Evolutionary conservation across 2,113 vertebrate species (phyloP).

Genomic region (Rafetus swinhoei): DNA sequence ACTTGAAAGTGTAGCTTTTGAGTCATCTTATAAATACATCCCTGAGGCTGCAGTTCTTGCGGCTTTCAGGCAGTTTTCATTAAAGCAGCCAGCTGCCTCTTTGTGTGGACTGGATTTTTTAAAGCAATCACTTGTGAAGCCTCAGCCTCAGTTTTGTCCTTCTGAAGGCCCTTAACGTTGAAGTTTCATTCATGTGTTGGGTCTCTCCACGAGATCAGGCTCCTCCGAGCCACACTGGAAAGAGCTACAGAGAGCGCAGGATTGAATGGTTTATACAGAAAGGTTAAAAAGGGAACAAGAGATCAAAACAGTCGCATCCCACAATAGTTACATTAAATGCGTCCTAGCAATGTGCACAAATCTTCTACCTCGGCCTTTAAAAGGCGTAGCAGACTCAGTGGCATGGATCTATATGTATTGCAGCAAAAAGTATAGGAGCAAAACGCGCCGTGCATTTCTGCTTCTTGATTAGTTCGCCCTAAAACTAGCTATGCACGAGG

Average conservation of each 20-base stretch:
- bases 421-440: conserved; percentile 58
- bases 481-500: conserved; percentile 44
- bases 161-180: conserved; percentile 80
- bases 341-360: conserved; percentile 60
- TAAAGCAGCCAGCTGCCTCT: conserved; percentile 83
- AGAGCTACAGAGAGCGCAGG: conserved; percentile 62
- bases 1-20: conserved; percentile 79
- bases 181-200: conserved; percentile 77
- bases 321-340: conserved; percentile 74
- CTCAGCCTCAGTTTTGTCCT: conserved; percentile 79
- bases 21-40: conserved; percentile 78
- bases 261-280: conserved; percentile 67
- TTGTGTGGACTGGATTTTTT: conserved; percentile 79
- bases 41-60: conserved; percentile 75
- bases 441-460: conserved; percentile 45
- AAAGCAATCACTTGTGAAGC: conserved; percentile 78
- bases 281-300: conserved; percentile 74
- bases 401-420: conserved; percentile 56
- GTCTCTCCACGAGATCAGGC: conserved; percentile 64
- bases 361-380: conserved; percentile 61
- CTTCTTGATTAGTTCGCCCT: conserved; percentile 59
- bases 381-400: conserved; percentile 35
- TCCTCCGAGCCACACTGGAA: conserved; percentile 58
- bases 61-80: conserved; percentile 82
- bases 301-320: conserved; percentile 71